Conservation (phyloP, 92 coral and sea anemone genomes). For the Zoanthus sansibaricus region DNA sequence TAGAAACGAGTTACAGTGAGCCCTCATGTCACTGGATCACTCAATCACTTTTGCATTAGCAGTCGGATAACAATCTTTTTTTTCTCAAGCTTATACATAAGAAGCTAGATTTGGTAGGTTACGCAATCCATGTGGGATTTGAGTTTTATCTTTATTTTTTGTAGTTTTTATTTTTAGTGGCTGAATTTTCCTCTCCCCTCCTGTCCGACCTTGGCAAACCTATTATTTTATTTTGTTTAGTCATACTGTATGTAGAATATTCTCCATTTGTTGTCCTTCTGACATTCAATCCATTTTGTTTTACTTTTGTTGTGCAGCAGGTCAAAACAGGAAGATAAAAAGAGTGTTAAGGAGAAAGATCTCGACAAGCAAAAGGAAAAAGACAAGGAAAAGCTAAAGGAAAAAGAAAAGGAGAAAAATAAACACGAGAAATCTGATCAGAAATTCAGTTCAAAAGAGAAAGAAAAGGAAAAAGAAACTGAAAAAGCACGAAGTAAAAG, state of each 20-base stretch:
- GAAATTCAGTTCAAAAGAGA: conserved; percentile 69
- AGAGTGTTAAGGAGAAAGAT: conserved; percentile 41
- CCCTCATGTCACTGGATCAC: no score
- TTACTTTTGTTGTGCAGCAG: conserved; percentile 60
- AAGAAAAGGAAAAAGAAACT: conserved; percentile 75
- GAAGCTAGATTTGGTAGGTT: no score
- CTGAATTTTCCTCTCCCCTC: no score
- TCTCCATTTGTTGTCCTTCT: neutral
- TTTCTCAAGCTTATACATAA: no score
- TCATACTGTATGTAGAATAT: neutral
- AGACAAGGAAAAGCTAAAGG: conserved; percentile 64
- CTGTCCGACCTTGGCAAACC: no score
- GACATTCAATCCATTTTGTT: neutral
- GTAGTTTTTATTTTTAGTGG: no score
- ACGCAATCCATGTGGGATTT: no score
- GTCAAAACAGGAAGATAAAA: conserved; percentile 78
- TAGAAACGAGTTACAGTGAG: no score
- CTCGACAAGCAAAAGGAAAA: conserved; percentile 35
- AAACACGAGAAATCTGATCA: conserved; percentile 68
- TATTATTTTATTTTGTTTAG: no score
- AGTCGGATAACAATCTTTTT: no score
- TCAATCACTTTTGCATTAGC: no score
- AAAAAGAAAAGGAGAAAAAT: conserved; percentile 73
- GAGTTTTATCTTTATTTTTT: no score
- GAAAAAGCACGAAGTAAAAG: conserved; percentile 81